Base-by-base conservation (phyloP, 2,888 invertebrate species). In the Lepeophtheirus nordmannii region DNA sequence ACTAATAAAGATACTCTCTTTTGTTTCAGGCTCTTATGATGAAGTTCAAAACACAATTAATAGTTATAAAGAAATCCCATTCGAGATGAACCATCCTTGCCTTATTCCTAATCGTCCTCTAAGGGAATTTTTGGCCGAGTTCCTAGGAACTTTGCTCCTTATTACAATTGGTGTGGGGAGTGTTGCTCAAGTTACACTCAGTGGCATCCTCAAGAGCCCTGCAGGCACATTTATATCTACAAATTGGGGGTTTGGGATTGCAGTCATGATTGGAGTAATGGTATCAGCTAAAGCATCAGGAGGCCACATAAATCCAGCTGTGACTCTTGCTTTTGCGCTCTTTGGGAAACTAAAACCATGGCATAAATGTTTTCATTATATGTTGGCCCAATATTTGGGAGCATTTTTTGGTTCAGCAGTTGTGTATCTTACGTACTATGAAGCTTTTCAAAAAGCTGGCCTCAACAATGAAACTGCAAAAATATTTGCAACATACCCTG, bases 401-500 rank as follows among this genome's bases (percentile, higher is more conserved):
- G 77, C 77, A 0, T 79, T 81, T 69, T 68, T 76, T 8, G 80
- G 78, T 1, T 74, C 80, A 0, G 73, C 74, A 8, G 69, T 74
- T 57, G 75, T 79, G 14, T 80, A 73, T 70, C 71, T 75, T 30
- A 75, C 79, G 7, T 81, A 80, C 71, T 62, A 38, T 20, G 62
- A 62, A 17, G 62, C 62, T n/a, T 41, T 62, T 39, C 38, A 23
- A 60, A 11, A 37, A 17, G 60, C 71, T 11, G 78, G 77, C 0
- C 70, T 70, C 8, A 70, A 71, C 1, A 70, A 71, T 1, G 75
- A 73, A 3, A 80, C 80, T 0, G 80, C 80, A 0, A 76, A 77
- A 14, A 79, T 81, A 58, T 81, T 78, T 72, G 74, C 78, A 58
- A 80, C 81, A 1, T 80, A 77, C 69, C 80, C 80, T 1, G 38